Evolutionary conservation across 2,113 vertebrate species (phyloP).

Genomic region (Sus scrofa): DNA sequence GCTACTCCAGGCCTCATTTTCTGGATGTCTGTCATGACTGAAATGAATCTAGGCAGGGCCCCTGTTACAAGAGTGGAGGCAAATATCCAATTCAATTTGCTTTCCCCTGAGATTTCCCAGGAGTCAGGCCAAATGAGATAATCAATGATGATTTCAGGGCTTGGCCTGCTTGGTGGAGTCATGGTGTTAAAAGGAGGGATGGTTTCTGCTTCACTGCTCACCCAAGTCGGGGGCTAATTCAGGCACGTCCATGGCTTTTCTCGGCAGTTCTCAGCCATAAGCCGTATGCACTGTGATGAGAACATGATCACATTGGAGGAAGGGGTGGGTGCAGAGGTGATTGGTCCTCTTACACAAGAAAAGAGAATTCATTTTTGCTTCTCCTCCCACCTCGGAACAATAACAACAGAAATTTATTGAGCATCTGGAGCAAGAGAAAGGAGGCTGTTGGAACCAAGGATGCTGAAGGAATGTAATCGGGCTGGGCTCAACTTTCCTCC

Average conservation of each 20-base stretch:
- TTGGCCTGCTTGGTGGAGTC: slow-evolving; percentile 69
- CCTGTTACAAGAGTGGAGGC: slow-evolving; percentile 72
- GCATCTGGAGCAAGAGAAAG: slow-evolving; percentile 78
- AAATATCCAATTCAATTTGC: slow-evolving; percentile 83
- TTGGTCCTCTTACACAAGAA: slow-evolving; percentile 43
- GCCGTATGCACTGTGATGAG: too few relatives aligned
- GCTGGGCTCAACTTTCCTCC: slow-evolving; percentile 69
- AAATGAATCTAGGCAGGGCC: slow-evolving; percentile 74
- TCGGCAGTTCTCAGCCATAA: slow-evolving; percentile 46
- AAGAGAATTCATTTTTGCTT: slow-evolving; percentile 63
- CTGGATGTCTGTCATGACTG: slow-evolving; percentile 57
- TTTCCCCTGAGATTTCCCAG: slow-evolving; percentile 83
- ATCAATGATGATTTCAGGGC: slow-evolving; percentile 84
- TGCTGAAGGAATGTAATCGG: slow-evolving; percentile 85
- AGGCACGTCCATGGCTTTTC: slow-evolving; percentile 81
- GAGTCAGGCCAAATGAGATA: slow-evolving; percentile 83
- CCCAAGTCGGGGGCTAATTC: slow-evolving; percentile 78
- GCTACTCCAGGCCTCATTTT: slow-evolving; percentile 40
- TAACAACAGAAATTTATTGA: slow-evolving; percentile 73
- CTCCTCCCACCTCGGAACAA: slow-evolving; percentile 76
- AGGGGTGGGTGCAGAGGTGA: neutral
- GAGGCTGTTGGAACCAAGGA: slow-evolving; percentile 73
- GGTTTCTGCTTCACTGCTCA: slow-evolving; percentile 78
- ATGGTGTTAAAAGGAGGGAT: slow-evolving; percentile 73
- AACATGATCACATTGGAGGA: too few relatives aligned